Percentiles rank a stretch among this genome's conserved stretches.
These are phyloP conservation scores for Ctenoplectra terminalis DNA, from an alignment of 1,140 invertebrate genomes.

Conservation along the genomic window DNA sequence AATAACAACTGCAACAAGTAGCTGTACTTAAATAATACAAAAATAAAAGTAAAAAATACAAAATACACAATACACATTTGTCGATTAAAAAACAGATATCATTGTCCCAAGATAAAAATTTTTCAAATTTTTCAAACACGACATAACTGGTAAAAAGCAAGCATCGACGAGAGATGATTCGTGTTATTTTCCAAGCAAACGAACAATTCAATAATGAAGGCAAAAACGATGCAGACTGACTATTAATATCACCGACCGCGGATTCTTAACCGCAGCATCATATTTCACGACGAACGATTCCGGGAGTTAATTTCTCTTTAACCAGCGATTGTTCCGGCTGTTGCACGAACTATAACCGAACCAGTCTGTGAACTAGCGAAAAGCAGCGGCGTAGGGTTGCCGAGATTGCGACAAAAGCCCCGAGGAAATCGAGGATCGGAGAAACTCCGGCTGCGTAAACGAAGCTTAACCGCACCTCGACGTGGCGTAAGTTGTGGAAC, in stretches of 20 bases:
- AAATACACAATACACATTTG: no score
- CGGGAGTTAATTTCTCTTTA: constrained; percentile 41
- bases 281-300: constrained; percentile 20
- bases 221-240: neutral
- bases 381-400: constrained; percentile 22
- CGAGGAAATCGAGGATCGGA: constrained; percentile 71
- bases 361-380: constrained; percentile 41
- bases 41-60: no score
- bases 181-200: no score
- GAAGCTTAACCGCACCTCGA: constrained; percentile 74
- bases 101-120: no score
- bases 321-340: constrained; percentile 38
- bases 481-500: constrained; percentile 33
- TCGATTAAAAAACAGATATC: no score
- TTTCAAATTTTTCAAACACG: no score
- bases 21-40: no score
- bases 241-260: neutral
- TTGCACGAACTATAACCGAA: constrained; percentile 43
- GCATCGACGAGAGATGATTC: no score
- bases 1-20: no score
- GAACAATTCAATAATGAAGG: neutral
- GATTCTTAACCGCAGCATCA: constrained; percentile 26
- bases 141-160: no score
- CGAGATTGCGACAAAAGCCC: constrained; percentile 56
- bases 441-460: constrained; percentile 77